Conservation (phyloP, 92 coral and sea anemone genomes). For the Epizoanthus ramosus region DNA sequence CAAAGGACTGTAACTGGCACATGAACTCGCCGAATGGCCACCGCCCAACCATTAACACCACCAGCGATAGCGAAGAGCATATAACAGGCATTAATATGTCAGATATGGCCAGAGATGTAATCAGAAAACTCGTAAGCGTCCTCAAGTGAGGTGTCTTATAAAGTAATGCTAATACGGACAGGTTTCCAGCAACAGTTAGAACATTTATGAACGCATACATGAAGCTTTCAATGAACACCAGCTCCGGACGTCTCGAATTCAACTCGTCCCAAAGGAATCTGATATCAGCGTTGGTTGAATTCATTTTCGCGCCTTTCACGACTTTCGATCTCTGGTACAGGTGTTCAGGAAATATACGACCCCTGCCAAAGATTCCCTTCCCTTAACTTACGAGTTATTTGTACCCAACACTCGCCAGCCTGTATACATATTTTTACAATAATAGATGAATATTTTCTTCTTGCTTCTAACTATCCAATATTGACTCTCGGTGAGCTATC, state of each 20-base stretch:
- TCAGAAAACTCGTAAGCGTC: not conserved
- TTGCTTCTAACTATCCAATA: no score
- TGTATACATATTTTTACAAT: no score
- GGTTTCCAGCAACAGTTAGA: slow-evolving; percentile 25
- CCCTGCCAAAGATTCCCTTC: no score
- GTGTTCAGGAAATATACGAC: no score
- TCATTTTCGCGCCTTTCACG: not conserved
- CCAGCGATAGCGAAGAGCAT: slow-evolving; percentile 1
- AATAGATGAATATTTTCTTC: no score
- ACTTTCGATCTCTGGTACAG: no score
- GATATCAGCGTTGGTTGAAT: not conserved
- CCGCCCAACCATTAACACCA: slow-evolving; percentile 64
- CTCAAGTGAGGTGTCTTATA: not conserved
- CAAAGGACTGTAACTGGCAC: slow-evolving; percentile 78
- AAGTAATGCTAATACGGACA: not conserved
- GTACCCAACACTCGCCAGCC: no score
- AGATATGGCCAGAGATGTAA: slow-evolving; percentile 24
- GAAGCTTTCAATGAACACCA: slow-evolving; percentile 40
- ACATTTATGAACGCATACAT: not conserved
- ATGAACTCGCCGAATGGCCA: slow-evolving; percentile 76
- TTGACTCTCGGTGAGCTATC: no score
- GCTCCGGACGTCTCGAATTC: slow-evolving; percentile 30
- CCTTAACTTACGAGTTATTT: no score
- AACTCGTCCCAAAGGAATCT: not conserved
- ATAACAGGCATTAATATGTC: slow-evolving; percentile 7